Evolutionary conservation across 30 jellyfish, hydroid and myxozoan genomes (phyloP).

Genomic region (Pelagia noctiluca): DNA sequence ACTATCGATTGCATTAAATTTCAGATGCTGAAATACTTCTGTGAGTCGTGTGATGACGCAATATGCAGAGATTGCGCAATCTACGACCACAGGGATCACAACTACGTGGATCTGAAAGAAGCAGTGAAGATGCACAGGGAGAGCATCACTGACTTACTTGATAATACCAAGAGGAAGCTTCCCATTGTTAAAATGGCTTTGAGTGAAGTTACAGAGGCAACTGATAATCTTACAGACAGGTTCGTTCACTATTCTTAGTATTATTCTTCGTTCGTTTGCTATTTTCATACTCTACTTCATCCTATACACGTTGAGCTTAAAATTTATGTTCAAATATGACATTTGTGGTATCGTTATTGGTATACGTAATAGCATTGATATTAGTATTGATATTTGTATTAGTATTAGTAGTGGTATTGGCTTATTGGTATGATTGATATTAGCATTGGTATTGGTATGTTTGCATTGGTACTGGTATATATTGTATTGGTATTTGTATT

Average conservation of each 20-base stretch:
- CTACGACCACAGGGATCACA: slow-evolving; percentile 95
- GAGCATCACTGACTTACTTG: slow-evolving; percentile 67
- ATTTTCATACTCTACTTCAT: too few species aligned
- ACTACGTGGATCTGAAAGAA: slow-evolving; percentile 91
- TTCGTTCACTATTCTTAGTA: background rate
- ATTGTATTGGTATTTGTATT: too few species aligned
- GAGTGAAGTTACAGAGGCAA: slow-evolving; percentile 79
- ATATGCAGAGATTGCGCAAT: slow-evolving; percentile 98
- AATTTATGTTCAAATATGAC: too few species aligned
- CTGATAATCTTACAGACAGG: slow-evolving; percentile 78
- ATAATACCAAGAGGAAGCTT: slow-evolving; percentile 73
- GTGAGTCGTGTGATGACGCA: slow-evolving; percentile 97
- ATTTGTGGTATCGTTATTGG: too few species aligned
- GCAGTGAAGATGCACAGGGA: slow-evolving; percentile 92
- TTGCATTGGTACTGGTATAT: too few species aligned
- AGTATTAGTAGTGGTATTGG: too few species aligned
- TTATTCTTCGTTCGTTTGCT: too few species aligned
- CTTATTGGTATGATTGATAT: too few species aligned
- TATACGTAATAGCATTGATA: too few species aligned
- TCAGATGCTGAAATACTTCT: slow-evolving; percentile 91
- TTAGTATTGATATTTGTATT: too few species aligned
- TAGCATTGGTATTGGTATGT: too few species aligned
- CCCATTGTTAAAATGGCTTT: slow-evolving; percentile 85
- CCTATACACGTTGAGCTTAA: too few species aligned
- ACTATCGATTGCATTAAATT: background rate